phyloP scores from a whole-genome alignment of 2,797 vertebrate genomes.

The Clamator glandarius region DNA sequence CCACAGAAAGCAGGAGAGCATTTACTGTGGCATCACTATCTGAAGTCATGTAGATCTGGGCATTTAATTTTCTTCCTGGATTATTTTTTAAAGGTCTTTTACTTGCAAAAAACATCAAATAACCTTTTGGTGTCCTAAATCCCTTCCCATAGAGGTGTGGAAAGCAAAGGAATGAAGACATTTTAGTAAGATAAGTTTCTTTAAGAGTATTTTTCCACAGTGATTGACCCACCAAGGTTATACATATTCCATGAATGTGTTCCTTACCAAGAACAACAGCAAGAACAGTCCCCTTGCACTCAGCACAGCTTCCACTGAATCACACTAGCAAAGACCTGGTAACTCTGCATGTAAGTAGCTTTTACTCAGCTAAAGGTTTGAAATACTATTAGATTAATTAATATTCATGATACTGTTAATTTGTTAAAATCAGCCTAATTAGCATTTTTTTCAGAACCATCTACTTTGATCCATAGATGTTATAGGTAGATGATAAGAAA shows the following conservation, averaged over 20 bases:
- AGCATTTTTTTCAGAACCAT: not conserved
- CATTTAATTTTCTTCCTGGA: not conserved
- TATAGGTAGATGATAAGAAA: not conserved
- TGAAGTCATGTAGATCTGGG: not conserved
- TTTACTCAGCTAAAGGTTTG: not conserved
- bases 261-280: not conserved
- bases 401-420: not conserved
- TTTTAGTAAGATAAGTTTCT: not conserved
- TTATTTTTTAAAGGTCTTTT: not conserved
- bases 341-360: not conserved
- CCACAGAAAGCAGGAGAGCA: not conserved
- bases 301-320: not conserved
- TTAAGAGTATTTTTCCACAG: not conserved
- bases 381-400: not conserved
- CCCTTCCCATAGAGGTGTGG: not conserved
- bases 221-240: not conserved
- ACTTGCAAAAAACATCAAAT: not conserved
- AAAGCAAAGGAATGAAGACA: not conserved
- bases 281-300: not conserved
- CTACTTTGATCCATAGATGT: not conserved
- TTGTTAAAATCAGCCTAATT: not conserved
- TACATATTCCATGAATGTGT: not conserved
- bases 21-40: not conserved
- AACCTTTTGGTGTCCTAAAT: not conserved
- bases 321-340: not conserved